A percentile compares a stretch with the other conserved stretches of the same genome.
These are phyloP conservation scores for Myiotriccus ornatus DNA, from an alignment of 2,797 vertebrate species.

Conservation along the genomic window DNA sequence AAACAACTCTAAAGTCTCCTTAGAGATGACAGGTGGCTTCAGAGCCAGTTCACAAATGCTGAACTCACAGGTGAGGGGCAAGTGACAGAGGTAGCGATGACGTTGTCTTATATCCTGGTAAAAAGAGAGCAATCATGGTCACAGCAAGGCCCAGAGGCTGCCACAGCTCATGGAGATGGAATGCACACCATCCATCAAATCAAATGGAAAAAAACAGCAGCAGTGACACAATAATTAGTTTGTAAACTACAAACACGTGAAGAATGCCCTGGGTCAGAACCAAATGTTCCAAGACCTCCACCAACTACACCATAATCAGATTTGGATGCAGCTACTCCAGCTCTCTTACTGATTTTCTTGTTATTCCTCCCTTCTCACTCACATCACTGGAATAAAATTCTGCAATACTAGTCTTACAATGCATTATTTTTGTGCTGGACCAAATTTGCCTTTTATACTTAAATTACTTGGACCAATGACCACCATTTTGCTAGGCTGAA, in stretches of 20 bases:
- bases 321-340: background rate
- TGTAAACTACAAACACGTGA: background rate
- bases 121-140: background rate
- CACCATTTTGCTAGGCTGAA: background rate
- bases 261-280: background rate
- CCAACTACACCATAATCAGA: background rate
- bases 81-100: constrained; percentile 92
- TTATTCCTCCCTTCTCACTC: background rate
- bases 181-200: background rate
- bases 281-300: background rate
- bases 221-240: background rate
- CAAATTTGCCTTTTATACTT: background rate
- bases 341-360: background rate
- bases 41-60: constrained; percentile 95
- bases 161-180: background rate
- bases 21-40: constrained; percentile 89
- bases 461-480: background rate
- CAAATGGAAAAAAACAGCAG: background rate
- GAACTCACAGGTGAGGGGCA: constrained; percentile 97
- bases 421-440: background rate
- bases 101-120: constrained; percentile 91
- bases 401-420: background rate
- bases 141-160: background rate
- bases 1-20: constrained; percentile 91
- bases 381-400: background rate